Conservation (phyloP, 1,140 invertebrate genomes). For the Rhyacophila brunnea region DNA sequence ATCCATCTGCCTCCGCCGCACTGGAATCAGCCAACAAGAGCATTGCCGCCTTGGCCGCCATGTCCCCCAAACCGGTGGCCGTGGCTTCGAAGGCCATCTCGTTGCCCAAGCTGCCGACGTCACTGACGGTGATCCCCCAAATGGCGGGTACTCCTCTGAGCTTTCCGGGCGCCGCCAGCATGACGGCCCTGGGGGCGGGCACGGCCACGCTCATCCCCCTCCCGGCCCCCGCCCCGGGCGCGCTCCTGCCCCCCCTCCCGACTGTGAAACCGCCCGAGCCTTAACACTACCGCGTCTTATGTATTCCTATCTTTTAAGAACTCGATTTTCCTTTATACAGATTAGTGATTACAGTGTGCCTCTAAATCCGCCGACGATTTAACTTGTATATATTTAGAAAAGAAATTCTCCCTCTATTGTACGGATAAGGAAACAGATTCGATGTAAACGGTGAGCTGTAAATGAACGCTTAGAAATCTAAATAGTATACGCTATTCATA, state of each 20-base stretch:
- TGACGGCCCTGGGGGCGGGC: background rate
- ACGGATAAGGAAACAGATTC: conserved; percentile 8
- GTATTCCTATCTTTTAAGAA: conserved; percentile 27
- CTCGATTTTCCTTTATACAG: conserved; percentile 36
- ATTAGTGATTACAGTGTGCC: conserved; percentile 39
- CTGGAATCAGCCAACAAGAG: conserved; percentile 30
- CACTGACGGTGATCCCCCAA: conserved; percentile 71
- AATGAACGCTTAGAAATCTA: conserved; percentile 33
- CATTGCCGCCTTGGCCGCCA: conserved; percentile 31
- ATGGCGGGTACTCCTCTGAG: conserved; percentile 36
- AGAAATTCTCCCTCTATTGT: conserved; percentile 30
- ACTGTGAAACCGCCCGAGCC: conserved; percentile 44
- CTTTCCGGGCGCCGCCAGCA: too few species aligned
- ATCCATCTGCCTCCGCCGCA: conserved; percentile 40
- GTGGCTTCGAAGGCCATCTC: conserved; percentile 39
- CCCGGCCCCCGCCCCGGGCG: conserved; percentile 14
- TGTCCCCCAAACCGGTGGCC: background rate
- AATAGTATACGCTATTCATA: conserved; percentile 37
- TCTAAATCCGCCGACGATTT: conserved; percentile 22
- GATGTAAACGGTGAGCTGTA: conserved; percentile 20
- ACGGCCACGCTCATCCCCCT: background rate
- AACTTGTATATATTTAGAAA: conserved; percentile 31
- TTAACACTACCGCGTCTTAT: conserved; percentile 40
- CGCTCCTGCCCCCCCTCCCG: conserved; percentile 15
- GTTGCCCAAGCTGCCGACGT: conserved; percentile 74